Percentiles rank a stretch among this genome's conserved stretches.
phyloP scores from a whole-genome alignment of 1,140 invertebrate genomes.

The Pseudoatta argentina region DNA sequence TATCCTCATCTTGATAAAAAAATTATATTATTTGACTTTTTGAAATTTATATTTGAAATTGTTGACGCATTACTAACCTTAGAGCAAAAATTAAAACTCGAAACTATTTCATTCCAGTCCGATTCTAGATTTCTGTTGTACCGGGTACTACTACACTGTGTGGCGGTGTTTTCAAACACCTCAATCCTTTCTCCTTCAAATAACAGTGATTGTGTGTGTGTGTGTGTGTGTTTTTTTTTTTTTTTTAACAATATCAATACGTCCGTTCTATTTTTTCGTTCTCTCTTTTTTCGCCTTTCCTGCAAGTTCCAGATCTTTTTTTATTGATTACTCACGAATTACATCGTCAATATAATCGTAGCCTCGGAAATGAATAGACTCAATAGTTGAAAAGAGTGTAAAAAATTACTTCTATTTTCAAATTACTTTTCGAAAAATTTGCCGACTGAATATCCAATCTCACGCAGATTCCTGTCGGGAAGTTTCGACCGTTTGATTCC shows the following conservation, averaged over 20 bases:
- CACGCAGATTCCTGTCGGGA: not conserved
- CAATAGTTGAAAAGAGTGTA: too few species aligned
- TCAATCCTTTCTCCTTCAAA: not conserved
- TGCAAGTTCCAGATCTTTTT: too few species aligned
- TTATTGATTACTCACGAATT: not conserved
- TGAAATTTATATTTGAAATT: not conserved
- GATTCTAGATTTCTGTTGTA: not conserved
- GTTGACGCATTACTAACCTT: constrained; percentile 1
- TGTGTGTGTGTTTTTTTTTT: too few species aligned
- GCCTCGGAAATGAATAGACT: not conserved
- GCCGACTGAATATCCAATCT: not conserved
- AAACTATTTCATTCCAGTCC: constrained; percentile 1
- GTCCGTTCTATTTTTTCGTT: not conserved
- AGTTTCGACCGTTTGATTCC: not conserved
- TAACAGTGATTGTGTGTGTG: too few species aligned
- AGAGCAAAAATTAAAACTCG: not conserved
- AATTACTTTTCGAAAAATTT: not conserved
- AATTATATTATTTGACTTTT: not conserved
- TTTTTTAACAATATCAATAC: not conserved
- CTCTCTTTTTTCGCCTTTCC: not conserved
- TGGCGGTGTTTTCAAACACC: not conserved
- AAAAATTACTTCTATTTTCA: not conserved
- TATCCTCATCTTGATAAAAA: not conserved
- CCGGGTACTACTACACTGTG: not conserved
- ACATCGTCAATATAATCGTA: not conserved